Conservation (phyloP, 2,888 invertebrate genomes). For the Pelosia muscerda region DNA sequence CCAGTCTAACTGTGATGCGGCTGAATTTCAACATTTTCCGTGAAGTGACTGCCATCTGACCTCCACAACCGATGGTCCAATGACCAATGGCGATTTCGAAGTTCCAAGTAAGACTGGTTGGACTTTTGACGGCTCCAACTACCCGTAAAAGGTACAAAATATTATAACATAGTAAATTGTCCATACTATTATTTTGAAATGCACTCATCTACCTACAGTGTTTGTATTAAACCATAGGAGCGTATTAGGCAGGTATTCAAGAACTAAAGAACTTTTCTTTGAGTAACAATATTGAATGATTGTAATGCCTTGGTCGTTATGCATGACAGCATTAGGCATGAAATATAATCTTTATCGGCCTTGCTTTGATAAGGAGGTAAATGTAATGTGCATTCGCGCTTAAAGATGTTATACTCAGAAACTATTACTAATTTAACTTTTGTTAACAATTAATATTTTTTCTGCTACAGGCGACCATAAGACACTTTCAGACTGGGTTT, state of each 20-base stretch:
- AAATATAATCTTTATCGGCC: conserved; percentile 45
- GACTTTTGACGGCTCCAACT: too few species aligned
- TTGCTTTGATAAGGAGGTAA: conserved; percentile 19
- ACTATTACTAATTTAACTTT: background rate
- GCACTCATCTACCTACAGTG: background rate
- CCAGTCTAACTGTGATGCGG: too few species aligned
- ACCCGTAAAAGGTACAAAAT: too few species aligned
- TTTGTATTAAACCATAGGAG: background rate
- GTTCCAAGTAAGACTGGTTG: too few species aligned
- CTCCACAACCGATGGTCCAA: too few species aligned
- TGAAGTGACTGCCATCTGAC: too few species aligned
- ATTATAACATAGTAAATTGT: too few species aligned
- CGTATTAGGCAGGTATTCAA: background rate
- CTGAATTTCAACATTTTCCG: too few species aligned
- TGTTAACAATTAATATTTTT: background rate
- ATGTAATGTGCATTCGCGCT: conserved; percentile 5
- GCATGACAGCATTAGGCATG: conserved; percentile 39
- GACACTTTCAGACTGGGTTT: too few species aligned
- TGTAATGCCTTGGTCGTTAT: conserved; percentile 32
- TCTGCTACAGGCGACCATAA: background rate
- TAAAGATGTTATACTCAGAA: background rate
- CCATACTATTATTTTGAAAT: background rate
- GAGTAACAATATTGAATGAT: conserved; percentile 9
- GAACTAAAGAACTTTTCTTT: background rate
- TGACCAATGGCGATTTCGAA: too few species aligned